phyloP scores from a whole-genome alignment of 2,113 vertebrate species.

The Lanius collurio region DNA sequence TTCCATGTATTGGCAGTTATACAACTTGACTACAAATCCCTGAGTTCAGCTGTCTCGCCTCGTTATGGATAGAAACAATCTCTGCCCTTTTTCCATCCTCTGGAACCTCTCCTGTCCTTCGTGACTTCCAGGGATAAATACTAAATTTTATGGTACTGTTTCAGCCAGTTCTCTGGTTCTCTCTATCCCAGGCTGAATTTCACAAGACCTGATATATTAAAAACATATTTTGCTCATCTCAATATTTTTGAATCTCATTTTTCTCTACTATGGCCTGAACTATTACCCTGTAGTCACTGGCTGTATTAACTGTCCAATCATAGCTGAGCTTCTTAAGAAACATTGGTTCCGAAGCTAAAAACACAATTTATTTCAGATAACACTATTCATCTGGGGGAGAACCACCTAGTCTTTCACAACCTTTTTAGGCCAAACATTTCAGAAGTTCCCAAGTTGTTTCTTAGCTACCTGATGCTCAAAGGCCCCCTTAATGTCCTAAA shows the following conservation, averaged over 20 bases:
- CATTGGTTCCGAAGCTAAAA: neutral
- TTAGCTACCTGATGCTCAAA: neutral
- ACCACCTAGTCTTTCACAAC: neutral
- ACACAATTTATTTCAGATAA: neutral
- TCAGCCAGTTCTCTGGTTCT: neutral
- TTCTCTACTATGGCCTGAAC: neutral
- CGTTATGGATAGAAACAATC: neutral
- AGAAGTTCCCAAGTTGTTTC: neutral
- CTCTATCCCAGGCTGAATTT: neutral
- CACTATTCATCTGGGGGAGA: neutral
- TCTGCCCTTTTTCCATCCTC: neutral
- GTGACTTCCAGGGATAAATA: neutral
- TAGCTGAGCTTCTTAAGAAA: neutral
- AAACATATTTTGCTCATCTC: neutral
- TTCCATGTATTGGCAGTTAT: neutral
- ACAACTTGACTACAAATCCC: neutral
- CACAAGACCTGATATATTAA: fast-evolving
- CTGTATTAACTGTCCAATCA: neutral
- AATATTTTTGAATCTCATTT: neutral
- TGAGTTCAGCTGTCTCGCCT: neutral
- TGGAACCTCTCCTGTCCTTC: neutral
- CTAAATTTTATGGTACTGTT: neutral
- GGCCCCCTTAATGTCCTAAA: neutral
- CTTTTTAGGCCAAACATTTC: neutral
- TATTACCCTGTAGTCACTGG: neutral